Conservation (phyloP, 2,113 vertebrate species). For the Muntiacus muntjak region DNA sequence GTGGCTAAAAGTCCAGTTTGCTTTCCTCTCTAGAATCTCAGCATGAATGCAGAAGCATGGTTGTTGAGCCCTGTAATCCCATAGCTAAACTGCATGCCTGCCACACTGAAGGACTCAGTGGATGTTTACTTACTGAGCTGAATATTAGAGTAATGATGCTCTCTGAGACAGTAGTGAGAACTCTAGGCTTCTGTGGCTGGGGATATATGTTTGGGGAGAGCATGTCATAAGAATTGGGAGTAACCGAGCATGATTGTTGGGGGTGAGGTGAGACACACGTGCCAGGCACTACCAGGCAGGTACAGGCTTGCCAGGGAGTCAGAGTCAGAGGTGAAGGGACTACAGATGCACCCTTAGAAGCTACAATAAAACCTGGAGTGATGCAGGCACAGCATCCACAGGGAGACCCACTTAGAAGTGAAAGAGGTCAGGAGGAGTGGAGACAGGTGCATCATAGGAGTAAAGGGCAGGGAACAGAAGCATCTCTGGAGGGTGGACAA, state of each 20-base stretch:
- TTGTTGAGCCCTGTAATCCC: neutral
- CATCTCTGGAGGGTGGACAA: neutral
- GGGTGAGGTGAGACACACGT: neutral
- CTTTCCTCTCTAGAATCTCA: neutral
- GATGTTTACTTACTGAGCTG: neutral
- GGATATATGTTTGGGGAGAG: neutral
- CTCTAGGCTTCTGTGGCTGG: neutral
- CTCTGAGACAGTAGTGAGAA: neutral
- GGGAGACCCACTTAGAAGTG: neutral
- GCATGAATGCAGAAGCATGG: neutral
- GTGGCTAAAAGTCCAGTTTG: neutral
- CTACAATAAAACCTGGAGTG: neutral
- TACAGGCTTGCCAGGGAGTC: neutral
- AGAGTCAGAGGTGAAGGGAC: neutral
- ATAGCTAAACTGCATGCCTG: neutral
- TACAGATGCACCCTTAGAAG: neutral
- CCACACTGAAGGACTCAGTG: neutral
- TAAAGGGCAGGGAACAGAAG: neutral
- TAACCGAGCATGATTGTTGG: neutral
- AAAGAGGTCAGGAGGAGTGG: neutral
- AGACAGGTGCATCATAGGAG: fast-evolving
- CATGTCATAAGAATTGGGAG: neutral
- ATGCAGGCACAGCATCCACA: too few species aligned
- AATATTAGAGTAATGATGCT: neutral
- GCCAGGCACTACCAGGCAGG: neutral